Percentiles rank a stretch among this genome's conserved stretches.
These are phyloP conservation scores for Microcebus tavaratra DNA, from an alignment of 2,113 vertebrate genomes.

Conservation along the genomic window DNA sequence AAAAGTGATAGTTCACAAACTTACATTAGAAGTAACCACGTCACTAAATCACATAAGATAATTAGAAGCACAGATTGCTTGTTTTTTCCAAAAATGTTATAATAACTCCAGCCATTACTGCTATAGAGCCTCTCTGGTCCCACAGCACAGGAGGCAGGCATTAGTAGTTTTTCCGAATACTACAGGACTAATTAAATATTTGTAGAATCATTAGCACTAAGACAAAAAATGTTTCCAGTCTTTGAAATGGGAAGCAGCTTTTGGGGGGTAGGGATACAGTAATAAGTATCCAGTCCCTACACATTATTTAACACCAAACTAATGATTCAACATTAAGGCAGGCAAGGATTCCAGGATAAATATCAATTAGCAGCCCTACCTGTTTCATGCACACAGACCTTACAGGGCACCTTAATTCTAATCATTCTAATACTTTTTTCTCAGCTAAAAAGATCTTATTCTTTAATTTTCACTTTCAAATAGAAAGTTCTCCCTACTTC, in stretches of 20 bases:
- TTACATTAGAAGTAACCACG: slow-evolving; percentile 9
- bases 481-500: not conserved
- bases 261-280: too few relatives aligned
- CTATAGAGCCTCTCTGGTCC: not conserved
- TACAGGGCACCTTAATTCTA: not conserved
- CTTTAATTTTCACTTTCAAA: slow-evolving; percentile 52
- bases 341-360: not conserved
- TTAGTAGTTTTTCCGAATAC: not conserved
- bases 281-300: not conserved
- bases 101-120: not conserved
- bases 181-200: not conserved
- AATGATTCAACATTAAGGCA: not conserved
- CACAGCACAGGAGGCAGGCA: not conserved
- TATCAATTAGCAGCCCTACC: not conserved
- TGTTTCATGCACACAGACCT: not conserved
- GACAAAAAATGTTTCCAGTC: slow-evolving; percentile 1
- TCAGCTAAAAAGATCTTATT: slow-evolving; percentile 18
- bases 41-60: not conserved
- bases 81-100: slow-evolving; percentile 5
- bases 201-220: not conserved
- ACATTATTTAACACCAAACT: slow-evolving; percentile 39
- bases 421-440: not conserved
- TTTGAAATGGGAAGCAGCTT: slow-evolving; percentile 31
- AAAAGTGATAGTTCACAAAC: slow-evolving; percentile 13
- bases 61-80: not conserved